phyloP scores from a whole-genome alignment of 2,888 invertebrate species.

The Callyntrura guangdongensis region DNA sequence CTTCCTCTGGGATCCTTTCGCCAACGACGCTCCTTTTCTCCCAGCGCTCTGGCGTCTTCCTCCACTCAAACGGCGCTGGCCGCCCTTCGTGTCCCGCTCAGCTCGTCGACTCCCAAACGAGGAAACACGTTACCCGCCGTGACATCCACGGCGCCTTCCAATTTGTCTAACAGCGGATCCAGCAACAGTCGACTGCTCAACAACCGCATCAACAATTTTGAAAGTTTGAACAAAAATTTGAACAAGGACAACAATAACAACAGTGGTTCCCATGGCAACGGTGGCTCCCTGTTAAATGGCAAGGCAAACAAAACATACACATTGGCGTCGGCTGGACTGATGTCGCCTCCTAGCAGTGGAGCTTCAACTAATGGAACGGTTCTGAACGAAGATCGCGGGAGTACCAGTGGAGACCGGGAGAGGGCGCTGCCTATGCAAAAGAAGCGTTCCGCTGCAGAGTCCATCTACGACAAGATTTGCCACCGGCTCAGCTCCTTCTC shows the following conservation, averaged over 20 bases:
- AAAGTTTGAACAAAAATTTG: slow-evolving; percentile 84
- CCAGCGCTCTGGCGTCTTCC: slow-evolving; percentile 47
- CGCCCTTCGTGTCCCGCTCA: slow-evolving; percentile 81
- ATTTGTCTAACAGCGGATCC: slow-evolving; percentile 43
- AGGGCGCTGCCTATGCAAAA: slow-evolving; percentile 1
- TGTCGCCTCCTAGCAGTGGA: neutral
- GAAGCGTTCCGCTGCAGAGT: slow-evolving; percentile 62
- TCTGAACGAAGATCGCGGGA: neutral
- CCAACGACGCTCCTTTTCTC: slow-evolving; percentile 62
- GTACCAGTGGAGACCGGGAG: neutral
- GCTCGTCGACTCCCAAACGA: slow-evolving; percentile 83
- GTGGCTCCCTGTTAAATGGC: no score
- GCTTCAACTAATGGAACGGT: slow-evolving; percentile 67
- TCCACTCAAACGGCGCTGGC: slow-evolving; percentile 66
- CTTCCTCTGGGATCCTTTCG: neutral
- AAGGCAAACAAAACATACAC: slow-evolving; percentile 58
- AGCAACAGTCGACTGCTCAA: no score
- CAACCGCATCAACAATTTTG: slow-evolving; percentile 83
- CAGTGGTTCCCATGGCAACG: no score
- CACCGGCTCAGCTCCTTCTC: slow-evolving; percentile 63
- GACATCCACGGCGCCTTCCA: neutral
- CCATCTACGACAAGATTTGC: slow-evolving; percentile 75
- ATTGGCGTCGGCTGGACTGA: neutral
- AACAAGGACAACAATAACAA: slow-evolving; percentile 78
- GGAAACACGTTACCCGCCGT: no score